Evolutionary conservation across 2,888 invertebrate genomes (phyloP).

Genomic region (Amitus sp.): DNA sequence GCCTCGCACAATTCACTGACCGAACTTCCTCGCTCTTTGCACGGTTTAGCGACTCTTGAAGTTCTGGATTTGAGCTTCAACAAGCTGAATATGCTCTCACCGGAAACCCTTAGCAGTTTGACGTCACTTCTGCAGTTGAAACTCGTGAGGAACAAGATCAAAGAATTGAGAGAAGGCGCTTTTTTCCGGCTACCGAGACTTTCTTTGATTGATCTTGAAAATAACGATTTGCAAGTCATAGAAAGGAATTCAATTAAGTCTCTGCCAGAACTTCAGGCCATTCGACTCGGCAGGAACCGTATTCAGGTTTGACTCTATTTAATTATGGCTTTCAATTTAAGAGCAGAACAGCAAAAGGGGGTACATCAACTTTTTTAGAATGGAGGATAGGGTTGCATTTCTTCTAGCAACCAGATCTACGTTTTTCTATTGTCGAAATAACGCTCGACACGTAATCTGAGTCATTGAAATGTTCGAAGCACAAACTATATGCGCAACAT

Average conservation of each 20-base stretch:
- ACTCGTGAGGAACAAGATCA: conserved; percentile 79
- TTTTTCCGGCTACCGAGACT: conserved; percentile 78
- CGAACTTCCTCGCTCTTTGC: conserved; percentile 77
- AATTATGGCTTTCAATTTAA: too few relatives aligned
- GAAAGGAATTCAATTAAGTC: conserved; percentile 78
- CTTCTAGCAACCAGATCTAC: too few relatives aligned
- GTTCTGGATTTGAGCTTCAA: conserved; percentile 83
- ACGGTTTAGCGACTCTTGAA: conserved; percentile 75
- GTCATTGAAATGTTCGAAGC: too few relatives aligned
- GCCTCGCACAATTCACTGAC: conserved; percentile 81
- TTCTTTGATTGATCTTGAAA: conserved; percentile 80
- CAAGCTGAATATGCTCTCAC: conserved; percentile 75
- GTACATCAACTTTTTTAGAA: too few relatives aligned
- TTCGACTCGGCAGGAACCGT: conserved; percentile 77
- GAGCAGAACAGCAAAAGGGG: too few relatives aligned
- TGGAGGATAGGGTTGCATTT: too few relatives aligned
- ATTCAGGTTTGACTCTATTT: conserved; percentile 70
- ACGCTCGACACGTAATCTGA: too few relatives aligned
- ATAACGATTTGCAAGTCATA: conserved; percentile 80
- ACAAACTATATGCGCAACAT: too few relatives aligned
- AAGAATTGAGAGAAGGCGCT: conserved; percentile 76
- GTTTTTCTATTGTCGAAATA: too few relatives aligned
- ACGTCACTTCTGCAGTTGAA: conserved; percentile 77
- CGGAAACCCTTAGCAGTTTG: conserved; percentile 76
- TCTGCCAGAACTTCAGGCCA: conserved; percentile 75